Percentiles rank a stretch among this genome's conserved stretches.
Conservation (phyloP, 2,888 invertebrate genomes). For the Harpagoxenus sublaevis region DNA sequence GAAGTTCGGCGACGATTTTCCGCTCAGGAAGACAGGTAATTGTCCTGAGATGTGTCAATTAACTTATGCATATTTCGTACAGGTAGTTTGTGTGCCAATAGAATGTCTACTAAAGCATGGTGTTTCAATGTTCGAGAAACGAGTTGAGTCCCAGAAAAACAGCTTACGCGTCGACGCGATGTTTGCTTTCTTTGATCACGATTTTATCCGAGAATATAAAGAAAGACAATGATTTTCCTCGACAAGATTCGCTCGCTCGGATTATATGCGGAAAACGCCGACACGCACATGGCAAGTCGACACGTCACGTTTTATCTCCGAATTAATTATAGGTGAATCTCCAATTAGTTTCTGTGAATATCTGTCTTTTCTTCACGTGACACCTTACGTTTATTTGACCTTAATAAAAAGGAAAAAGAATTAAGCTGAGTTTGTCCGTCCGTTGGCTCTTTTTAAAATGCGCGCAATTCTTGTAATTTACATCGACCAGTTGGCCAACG, state of each 20-base stretch:
- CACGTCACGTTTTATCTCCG: background rate
- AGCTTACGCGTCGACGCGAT: constrained; percentile 48
- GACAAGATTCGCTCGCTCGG: constrained; percentile 30
- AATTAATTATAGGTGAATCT: background rate
- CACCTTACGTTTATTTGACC: background rate
- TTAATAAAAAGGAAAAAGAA: background rate
- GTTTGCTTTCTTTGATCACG: constrained; percentile 33
- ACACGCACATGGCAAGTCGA: background rate
- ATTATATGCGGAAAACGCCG: constrained; percentile 5
- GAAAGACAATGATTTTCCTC: background rate
- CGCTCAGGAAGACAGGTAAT: constrained; percentile 97
- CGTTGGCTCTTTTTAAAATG: background rate
- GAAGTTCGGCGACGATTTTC: constrained; percentile 93
- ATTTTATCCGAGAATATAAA: background rate
- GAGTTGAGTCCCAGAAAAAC: constrained; percentile 34
- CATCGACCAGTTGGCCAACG: too few species aligned
- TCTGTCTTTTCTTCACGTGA: background rate
- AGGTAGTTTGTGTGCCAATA: constrained; percentile 78
- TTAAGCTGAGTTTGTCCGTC: background rate
- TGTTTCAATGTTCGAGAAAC: constrained; percentile 69
- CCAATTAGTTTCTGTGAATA: background rate
- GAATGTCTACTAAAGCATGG: constrained; percentile 83
- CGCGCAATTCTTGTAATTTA: background rate
- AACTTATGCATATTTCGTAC: constrained; percentile 66
- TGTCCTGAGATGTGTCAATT: constrained; percentile 49